Percentiles rank a stretch among this genome's conserved stretches.
Conservation (phyloP, 2,113 vertebrate species). For the Seriola rivoliana region DNA sequence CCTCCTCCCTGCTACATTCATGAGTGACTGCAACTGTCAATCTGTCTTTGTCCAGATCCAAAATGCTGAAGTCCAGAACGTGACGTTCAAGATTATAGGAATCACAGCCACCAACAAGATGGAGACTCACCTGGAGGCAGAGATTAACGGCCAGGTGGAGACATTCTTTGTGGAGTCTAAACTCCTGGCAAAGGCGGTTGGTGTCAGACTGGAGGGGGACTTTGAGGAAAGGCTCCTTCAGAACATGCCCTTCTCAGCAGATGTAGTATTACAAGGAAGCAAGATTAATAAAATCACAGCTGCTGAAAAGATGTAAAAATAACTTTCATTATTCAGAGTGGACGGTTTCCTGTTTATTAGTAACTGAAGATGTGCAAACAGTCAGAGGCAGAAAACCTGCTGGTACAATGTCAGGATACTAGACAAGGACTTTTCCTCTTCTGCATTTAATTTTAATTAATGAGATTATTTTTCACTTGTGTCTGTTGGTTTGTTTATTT, state of each 20-base stretch:
- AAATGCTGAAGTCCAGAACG: neutral
- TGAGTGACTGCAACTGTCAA: too few relatives aligned
- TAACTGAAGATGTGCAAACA: too few relatives aligned
- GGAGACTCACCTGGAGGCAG: slow-evolving; percentile 9
- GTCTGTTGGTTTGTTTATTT: too few relatives aligned
- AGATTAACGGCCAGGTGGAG: rapidly evolving
- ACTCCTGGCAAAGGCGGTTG: neutral
- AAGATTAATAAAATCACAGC: neutral
- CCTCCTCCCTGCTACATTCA: too few relatives aligned
- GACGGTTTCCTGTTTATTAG: too few relatives aligned
- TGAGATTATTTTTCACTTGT: too few relatives aligned
- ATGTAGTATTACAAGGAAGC: slow-evolving; percentile 19
- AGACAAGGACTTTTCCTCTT: too few relatives aligned
- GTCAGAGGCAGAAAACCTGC: too few relatives aligned
- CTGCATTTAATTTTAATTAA: too few relatives aligned
- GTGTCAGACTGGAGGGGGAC: neutral
- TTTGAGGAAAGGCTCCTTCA: neutral
- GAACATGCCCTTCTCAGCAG: neutral
- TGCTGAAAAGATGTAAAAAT: too few relatives aligned
- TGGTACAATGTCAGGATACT: too few relatives aligned
- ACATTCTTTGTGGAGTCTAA: neutral
- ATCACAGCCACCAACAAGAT: neutral
- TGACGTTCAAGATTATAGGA: neutral
- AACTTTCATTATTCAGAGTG: too few relatives aligned
- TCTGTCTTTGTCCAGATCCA: slow-evolving; percentile 21